Evolutionary conservation across 2,888 invertebrate species (phyloP).

Genomic region (Scaptomyza caliginosa): DNA sequence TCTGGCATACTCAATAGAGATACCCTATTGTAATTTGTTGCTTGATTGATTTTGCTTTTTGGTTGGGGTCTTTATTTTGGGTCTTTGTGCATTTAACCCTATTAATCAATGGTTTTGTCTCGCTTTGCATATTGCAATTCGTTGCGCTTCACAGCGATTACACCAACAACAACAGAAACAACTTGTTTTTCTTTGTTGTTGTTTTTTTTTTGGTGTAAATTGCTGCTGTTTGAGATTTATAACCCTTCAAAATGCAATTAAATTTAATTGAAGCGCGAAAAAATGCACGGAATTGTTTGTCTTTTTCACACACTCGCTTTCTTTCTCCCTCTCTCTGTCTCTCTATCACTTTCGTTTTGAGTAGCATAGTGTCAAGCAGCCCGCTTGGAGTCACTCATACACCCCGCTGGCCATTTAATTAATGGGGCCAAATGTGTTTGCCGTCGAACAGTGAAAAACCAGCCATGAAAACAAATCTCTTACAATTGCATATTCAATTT

Average conservation of each 20-base stretch:
- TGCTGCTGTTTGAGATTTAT: constrained; percentile 75
- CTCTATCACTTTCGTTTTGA: constrained; percentile 8
- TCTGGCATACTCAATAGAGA: constrained; percentile 15
- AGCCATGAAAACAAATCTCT: constrained; percentile 31
- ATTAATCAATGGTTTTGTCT: constrained; percentile 64
- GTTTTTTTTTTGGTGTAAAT: constrained; percentile 33
- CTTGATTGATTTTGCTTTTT: constrained; percentile 62
- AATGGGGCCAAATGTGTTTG: constrained; percentile 57
- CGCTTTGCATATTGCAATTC: constrained; percentile 74
- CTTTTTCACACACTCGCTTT: constrained; percentile 62
- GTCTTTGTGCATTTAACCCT: constrained; percentile 53
- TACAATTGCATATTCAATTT: constrained; percentile 54
- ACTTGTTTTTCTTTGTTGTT: constrained; percentile 13
- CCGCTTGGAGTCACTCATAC: constrained; percentile 37
- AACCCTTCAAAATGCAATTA: constrained; percentile 81
- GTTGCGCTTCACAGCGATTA: constrained; percentile 35
- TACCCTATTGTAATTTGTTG: constrained; percentile 52
- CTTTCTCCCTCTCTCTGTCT: neutral
- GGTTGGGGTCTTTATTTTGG: constrained; percentile 22
- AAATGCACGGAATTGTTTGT: constrained; percentile 50
- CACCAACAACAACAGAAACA: constrained; percentile 18
- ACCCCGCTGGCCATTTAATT: constrained; percentile 69
- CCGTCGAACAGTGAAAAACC: constrained; percentile 7
- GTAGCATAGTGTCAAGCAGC: constrained; percentile 9
- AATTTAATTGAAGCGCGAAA: constrained; percentile 80